Percentiles rank a stretch among this genome's conserved stretches.
Evolutionary conservation across 2,797 vertebrate genomes (phyloP).

Genomic region (Decapterus maruadsi): DNA sequence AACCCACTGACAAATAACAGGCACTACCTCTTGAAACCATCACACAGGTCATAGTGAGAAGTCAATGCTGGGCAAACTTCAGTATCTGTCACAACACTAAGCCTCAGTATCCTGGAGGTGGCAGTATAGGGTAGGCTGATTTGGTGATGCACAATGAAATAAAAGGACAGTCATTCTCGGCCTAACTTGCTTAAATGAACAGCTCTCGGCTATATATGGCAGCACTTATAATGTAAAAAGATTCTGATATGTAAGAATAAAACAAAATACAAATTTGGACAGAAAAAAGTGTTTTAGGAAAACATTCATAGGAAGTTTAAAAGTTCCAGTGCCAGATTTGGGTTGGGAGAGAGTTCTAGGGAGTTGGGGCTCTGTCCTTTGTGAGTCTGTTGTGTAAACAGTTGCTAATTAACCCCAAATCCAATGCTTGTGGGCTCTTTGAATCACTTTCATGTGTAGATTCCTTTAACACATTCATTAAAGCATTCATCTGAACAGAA

Average conservation of each 20-base stretch:
- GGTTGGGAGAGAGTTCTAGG: no score
- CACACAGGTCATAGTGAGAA: no score
- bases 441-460: neutral
- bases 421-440: neutral
- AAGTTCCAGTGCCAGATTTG: no score
- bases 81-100: conserved; percentile 12
- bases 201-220: neutral
- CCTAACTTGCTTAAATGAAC: neutral
- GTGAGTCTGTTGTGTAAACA: neutral
- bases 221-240: no score
- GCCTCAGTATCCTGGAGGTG: conserved; percentile 42
- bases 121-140: conserved; percentile 46
- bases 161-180: neutral
- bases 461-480: neutral
- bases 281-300: no score
- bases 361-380: neutral
- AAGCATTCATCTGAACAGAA: neutral
- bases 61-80: no score
- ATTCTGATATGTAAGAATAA: no score
- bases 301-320: no score
- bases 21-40: neutral
- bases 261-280: no score
- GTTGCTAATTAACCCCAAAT: neutral
- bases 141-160: neutral
- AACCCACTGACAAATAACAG: neutral